phyloP scores from a whole-genome alignment of 2,113 vertebrate species.

The Corvus moneduloides region DNA sequence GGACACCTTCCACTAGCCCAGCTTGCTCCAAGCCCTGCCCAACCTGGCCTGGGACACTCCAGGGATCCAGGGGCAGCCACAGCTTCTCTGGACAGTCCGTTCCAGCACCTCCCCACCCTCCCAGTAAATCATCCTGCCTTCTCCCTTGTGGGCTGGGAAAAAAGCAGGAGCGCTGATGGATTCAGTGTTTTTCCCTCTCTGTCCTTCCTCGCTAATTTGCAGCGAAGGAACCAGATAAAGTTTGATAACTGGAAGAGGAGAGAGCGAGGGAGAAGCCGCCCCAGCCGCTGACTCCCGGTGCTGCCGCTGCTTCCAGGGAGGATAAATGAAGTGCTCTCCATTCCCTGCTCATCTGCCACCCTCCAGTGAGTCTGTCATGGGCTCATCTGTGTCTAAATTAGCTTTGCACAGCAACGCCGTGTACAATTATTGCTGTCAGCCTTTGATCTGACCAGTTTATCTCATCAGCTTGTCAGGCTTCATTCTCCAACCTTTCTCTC shows the following conservation, averaged over 20 bases:
- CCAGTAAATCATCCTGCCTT: not conserved
- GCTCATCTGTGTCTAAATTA: slow-evolving; percentile 70
- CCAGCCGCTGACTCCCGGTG: not conserved
- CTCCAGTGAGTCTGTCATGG: slow-evolving; percentile 65
- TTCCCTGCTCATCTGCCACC: slow-evolving; percentile 48
- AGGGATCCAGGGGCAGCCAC: not conserved
- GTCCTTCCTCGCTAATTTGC: not conserved
- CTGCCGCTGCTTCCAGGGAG: not conserved
- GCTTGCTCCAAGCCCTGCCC: accelerated
- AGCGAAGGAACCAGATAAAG: slow-evolving; percentile 30
- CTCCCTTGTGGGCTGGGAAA: not conserved
- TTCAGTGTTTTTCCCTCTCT: not conserved
- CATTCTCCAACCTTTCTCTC: slow-evolving; percentile 19
- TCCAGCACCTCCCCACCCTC: not conserved
- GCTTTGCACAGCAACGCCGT: slow-evolving; percentile 64
- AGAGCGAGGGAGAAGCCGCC: not conserved
- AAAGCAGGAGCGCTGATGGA: not conserved
- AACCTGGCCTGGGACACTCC: not conserved
- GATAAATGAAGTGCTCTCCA: slow-evolving; percentile 62
- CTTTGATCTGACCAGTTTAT: slow-evolving; percentile 70
- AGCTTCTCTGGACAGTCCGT: not conserved
- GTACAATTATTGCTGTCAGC: slow-evolving; percentile 71
- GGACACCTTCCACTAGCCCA: not conserved
- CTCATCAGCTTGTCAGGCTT: slow-evolving; percentile 64
- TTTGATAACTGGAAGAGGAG: slow-evolving; percentile 19